Evolutionary conservation across 1,140 invertebrate genomes (phyloP), one percentile per base, ranked within the genome.

Genomic region (Laupala kohalensis): DNA sequence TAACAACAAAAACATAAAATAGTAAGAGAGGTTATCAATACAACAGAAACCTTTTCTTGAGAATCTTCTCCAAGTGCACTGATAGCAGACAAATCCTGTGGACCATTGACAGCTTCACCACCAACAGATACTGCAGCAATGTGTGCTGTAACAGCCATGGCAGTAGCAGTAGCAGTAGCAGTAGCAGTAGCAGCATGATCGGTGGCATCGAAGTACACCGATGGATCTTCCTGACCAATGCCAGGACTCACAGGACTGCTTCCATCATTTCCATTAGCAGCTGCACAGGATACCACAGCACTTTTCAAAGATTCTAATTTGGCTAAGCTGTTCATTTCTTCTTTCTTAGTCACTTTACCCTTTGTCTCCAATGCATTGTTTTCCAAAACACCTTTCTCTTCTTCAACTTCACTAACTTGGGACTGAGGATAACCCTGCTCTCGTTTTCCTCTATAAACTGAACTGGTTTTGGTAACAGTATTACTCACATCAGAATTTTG

Each of bases 201-300:
- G 3, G 84, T 85, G 19, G 86, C 85, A 78, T 89, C 87, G 75
- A 86, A 88, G 77, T 88, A 88, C 19, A 88, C 77, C 13, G 86
- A 88, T 37, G 73, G 71, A 68, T 89, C 87, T 53, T 88, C 86
- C 69, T 74, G 75, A 24, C 79, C 80, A 25, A 71, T 37, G 13
- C 81, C 81, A 29, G 82, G 80, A 78, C 85, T 83, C 28, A 81
- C 78, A 13, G 82, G 81, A 75, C 83, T 86, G 53, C 68, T 72
- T n/a, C 71, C 66, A 12, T 65, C 70, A 71, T 71, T 68, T 6
- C 67, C 67, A 68, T 68, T 68, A 12, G 28, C 29, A 29, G 29
- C 12, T 9, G 67, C 27, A 19, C 28, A 53, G 37, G 37, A 53
- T 4, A 53, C 37, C 37, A 53, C 37, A 53, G 37, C 25, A 68